A percentile compares a stretch with the other conserved stretches of the same genome.
These are phyloP conservation scores for Drosophila diplacantha DNA, from an alignment of 2,888 invertebrate species.

Conservation along the genomic window DNA sequence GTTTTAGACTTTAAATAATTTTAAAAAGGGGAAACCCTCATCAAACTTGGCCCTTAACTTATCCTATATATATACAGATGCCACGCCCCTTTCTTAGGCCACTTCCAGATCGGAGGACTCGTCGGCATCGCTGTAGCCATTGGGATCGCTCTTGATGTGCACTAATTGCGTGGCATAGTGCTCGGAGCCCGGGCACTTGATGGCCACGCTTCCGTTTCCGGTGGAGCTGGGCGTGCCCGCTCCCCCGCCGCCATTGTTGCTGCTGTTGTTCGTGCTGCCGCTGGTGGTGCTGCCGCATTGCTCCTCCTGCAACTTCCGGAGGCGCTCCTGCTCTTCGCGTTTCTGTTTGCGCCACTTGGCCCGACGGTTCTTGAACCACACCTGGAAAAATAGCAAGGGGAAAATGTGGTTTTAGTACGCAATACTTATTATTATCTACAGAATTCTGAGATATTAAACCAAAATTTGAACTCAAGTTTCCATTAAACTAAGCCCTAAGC, in stretches of 20 bases:
- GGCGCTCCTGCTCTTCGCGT: constrained; percentile 89
- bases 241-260: constrained; percentile 71
- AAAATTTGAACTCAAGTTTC: neutral
- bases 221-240: constrained; percentile 81
- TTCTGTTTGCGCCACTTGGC: constrained; percentile 98
- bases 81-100: constrained; percentile 79
- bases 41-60: constrained; percentile 10
- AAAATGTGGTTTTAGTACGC: neutral
- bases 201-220: constrained; percentile 80
- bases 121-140: constrained; percentile 81
- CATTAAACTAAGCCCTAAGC: neutral
- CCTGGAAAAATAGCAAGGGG: constrained; percentile 80
- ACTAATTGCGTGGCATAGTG: constrained; percentile 74
- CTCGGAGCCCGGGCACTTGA: constrained; percentile 74
- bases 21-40: neutral
- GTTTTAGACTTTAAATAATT: neutral
- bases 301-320: constrained; percentile 90
- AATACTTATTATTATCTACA: no score
- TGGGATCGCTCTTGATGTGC: constrained; percentile 76
- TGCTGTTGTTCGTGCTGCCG: constrained; percentile 33
- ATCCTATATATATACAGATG: constrained; percentile 26
- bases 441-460: no score
- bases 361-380: constrained; percentile 97
- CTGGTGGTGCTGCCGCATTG: constrained; percentile 77
- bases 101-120: constrained; percentile 90